These are phyloP conservation scores for Saturnia pavonia DNA, from an alignment of 2,888 invertebrate genomes.

Conservation along the genomic window DNA sequence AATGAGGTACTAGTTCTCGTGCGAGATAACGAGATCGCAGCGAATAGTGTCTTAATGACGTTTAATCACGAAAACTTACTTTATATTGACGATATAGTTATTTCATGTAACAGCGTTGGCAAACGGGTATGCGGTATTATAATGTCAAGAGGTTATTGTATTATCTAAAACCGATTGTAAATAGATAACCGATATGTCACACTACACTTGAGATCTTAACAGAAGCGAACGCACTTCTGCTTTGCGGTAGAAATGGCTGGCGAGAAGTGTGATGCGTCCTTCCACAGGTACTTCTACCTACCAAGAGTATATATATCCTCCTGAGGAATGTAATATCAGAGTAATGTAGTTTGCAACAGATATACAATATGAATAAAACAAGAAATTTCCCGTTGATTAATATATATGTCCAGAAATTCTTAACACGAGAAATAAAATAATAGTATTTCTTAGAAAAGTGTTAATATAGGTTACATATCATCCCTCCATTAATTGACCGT, in stretches of 20 bases:
- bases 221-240: too few relatives aligned
- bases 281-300: too few relatives aligned
- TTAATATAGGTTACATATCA: not conserved
- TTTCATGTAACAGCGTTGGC: not conserved
- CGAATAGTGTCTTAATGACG: slow-evolving; percentile 7
- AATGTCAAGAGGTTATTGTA: not conserved
- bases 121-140: not conserved
- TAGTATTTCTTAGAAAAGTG: not conserved
- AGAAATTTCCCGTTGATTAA: too few relatives aligned
- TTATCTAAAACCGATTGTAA: not conserved
- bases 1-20: slow-evolving; percentile 6
- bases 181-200: not conserved
- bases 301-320: too few relatives aligned
- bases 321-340: too few relatives aligned
- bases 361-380: not conserved
- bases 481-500: slow-evolving; percentile 14
- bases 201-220: too few relatives aligned
- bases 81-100: not conserved
- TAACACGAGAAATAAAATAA: not conserved
- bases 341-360: too few relatives aligned
- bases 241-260: too few relatives aligned
- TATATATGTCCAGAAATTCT: not conserved
- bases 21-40: slow-evolving; percentile 11
- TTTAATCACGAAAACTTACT: slow-evolving; percentile 11
- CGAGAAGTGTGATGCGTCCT: too few relatives aligned